phyloP scores from a whole-genome alignment of 2,888 invertebrate genomes.

The Acleris literana region DNA sequence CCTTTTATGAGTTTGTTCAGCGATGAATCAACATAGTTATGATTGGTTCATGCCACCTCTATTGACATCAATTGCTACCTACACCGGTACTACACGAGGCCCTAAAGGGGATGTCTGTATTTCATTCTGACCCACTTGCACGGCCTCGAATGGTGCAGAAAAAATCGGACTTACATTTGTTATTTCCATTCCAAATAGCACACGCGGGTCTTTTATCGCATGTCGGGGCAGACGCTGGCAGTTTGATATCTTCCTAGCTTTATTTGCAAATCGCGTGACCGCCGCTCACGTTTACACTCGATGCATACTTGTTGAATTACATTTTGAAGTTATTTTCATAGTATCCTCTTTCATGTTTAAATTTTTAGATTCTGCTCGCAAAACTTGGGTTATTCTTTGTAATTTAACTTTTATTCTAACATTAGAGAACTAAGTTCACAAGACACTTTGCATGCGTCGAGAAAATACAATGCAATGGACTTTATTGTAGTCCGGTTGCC shows the following conservation, averaged over 20 bases:
- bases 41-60: not conserved
- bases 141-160: constrained; percentile 37
- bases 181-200: constrained; percentile 69
- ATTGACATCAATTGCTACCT: not conserved
- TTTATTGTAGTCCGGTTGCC: not conserved
- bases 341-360: constrained; percentile 41
- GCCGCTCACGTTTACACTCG: constrained; percentile 58
- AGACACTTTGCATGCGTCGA: constrained; percentile 6
- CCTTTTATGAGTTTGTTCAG: no score
- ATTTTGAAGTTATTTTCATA: constrained; percentile 49
- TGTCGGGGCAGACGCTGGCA: constrained; percentile 61
- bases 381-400: not conserved
- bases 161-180: constrained; percentile 63
- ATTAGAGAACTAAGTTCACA: constrained; percentile 6
- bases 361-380: not conserved
- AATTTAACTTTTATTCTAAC: not conserved
- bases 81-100: constrained; percentile 1
- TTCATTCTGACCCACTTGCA: constrained; percentile 16
- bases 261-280: constrained; percentile 80
- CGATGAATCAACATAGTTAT: no score
- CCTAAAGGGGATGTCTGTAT: constrained; percentile 17
- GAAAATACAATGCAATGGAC: constrained; percentile 1
- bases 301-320: constrained; percentile 74
- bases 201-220: constrained; percentile 68
- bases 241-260: constrained; percentile 77